Conservation (phyloP, 30 jellyfish, hydroid and myxozoan genomes). For the Chironex yamaguchii region DNA sequence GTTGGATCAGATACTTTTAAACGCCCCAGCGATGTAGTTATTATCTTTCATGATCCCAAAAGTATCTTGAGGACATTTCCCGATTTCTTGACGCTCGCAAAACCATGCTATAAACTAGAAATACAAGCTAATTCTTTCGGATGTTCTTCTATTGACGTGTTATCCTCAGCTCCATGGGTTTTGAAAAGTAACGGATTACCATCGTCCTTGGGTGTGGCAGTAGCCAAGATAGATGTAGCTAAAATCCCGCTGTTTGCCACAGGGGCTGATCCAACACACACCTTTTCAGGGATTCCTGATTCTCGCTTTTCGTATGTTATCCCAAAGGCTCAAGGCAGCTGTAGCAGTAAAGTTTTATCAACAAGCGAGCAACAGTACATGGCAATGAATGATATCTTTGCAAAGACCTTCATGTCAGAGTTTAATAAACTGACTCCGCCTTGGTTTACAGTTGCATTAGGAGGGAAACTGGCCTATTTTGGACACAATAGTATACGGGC, state of each 20-base stretch:
- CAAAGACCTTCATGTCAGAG: conserved; percentile 54
- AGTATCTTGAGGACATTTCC: conserved; percentile 1
- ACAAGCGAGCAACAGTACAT: conserved; percentile 64
- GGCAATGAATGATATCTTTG: conserved; percentile 59
- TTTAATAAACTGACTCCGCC: conserved; percentile 77
- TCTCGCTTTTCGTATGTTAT: neutral
- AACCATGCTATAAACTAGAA: conserved; percentile 51
- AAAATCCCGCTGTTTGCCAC: conserved; percentile 73
- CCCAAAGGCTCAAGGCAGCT: neutral
- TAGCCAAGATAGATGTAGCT: conserved; percentile 10
- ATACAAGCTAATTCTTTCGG: neutral
- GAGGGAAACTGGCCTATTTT: conserved; percentile 29
- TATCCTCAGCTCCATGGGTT: conserved; percentile 71
- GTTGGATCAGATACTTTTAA: conserved; percentile 29
- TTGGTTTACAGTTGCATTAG: conserved; percentile 70
- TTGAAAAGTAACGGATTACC: conserved; percentile 29
- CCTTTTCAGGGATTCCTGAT: conserved; percentile 8
- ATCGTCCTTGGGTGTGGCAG: conserved; percentile 64
- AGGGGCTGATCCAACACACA: conserved; percentile 52
- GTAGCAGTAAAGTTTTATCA: conserved; percentile 30
- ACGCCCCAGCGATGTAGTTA: conserved; percentile 41
- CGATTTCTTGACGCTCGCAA: conserved; percentile 12
- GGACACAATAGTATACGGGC: conserved; percentile 74
- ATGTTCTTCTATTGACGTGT: conserved; percentile 29
- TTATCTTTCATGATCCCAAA: conserved; percentile 55